phyloP scores from a whole-genome alignment of 2,113 vertebrate genomes.

The Vidua chalybeata region DNA sequence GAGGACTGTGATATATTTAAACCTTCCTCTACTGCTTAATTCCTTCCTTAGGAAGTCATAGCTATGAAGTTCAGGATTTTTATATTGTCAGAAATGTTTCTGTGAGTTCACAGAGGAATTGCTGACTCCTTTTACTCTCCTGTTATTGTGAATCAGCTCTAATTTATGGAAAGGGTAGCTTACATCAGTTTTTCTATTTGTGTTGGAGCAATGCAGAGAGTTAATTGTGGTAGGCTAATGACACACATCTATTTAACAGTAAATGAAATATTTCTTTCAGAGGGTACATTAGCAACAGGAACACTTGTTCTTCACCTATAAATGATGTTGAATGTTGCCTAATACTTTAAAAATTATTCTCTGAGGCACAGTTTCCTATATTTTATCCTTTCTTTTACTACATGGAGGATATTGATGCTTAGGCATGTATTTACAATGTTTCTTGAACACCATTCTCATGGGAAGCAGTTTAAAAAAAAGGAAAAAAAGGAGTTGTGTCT shows the following conservation, averaged over 20 bases:
- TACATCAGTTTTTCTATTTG: neutral
- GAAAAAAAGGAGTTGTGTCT: neutral
- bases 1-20: neutral
- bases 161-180: neutral
- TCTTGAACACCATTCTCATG: neutral
- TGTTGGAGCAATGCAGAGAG: neutral
- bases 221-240: neutral
- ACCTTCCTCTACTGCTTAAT: neutral
- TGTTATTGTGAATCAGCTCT: neutral
- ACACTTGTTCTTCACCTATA: neutral
- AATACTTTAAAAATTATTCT: neutral
- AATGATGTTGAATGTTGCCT: neutral
- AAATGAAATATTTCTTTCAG: neutral
- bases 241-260: neutral
- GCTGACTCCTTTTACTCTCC: neutral
- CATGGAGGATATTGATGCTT: neutral
- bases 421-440: neutral
- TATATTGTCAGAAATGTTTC: neutral
- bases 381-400: neutral
- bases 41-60: neutral
- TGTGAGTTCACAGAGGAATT: neutral
- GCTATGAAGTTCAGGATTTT: neutral
- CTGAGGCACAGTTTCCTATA: neutral
- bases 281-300: neutral
- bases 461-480: neutral